phyloP scores from a whole-genome alignment of 2,797 vertebrate genomes.

The Eutrigla gurnardus region DNA sequence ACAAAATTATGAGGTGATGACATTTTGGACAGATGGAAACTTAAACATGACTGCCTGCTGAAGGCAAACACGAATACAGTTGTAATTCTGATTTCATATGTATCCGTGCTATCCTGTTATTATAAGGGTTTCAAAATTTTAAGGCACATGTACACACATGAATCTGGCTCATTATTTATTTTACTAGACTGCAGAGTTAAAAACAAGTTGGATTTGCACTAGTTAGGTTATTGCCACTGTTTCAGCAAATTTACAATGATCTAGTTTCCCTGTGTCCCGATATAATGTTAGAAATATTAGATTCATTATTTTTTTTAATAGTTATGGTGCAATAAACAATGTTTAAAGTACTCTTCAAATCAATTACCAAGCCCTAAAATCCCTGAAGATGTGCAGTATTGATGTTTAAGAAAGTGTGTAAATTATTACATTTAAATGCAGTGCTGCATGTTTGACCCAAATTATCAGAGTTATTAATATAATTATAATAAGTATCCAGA shows the following conservation, averaged over 20 bases:
- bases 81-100: too few species aligned
- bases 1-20: too few species aligned
- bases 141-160: background rate
- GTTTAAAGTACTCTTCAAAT: background rate
- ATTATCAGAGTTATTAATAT: background rate
- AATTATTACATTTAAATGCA: background rate
- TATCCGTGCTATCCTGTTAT: background rate
- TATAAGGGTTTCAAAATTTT: background rate
- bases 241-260: background rate
- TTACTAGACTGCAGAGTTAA: background rate
- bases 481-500: background rate
- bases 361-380: background rate
- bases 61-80: too few species aligned
- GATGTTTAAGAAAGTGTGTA: background rate
- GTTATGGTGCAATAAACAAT: background rate
- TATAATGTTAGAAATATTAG: background rate
- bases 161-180: background rate
- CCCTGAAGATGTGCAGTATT: background rate
- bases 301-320: background rate
- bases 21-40: too few species aligned
- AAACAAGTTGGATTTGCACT: background rate
- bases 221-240: background rate
- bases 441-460: background rate
- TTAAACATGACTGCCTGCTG: too few species aligned
- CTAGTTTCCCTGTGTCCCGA: background rate